Conservation (phyloP, 2,888 invertebrate genomes). For the Hermaeophaga mercurialis region DNA sequence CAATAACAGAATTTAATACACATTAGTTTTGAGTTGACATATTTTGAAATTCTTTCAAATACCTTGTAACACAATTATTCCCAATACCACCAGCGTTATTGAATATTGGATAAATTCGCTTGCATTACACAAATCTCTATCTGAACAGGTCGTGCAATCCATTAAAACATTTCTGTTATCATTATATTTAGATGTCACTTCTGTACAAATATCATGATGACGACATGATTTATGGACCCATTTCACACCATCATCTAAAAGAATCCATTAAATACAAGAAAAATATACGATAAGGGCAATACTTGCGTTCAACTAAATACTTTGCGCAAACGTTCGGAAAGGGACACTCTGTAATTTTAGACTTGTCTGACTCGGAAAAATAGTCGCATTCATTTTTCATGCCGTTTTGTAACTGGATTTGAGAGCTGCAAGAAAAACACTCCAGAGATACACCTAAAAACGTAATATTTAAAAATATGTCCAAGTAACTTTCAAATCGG, state of each 20-base stretch:
- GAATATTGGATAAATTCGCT: slow-evolving; percentile 7
- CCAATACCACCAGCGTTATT: background rate
- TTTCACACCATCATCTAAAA: slow-evolving; percentile 44
- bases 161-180: slow-evolving; percentile 40
- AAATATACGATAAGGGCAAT: background rate
- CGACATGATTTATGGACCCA: slow-evolving; percentile 47
- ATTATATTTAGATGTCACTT: slow-evolving; percentile 38
- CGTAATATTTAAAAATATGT: background rate
- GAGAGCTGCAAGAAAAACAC: slow-evolving; percentile 45
- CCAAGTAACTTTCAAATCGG: too few species aligned
- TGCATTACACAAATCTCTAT: slow-evolving; percentile 44
- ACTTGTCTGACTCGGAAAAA: slow-evolving; percentile 31
- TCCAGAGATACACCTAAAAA: slow-evolving; percentile 37
- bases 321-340: slow-evolving; percentile 46
- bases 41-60: too few species aligned
- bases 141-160: slow-evolving; percentile 45
- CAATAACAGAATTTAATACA: too few species aligned
- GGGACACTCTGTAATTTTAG: slow-evolving; percentile 38
- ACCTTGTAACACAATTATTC: too few species aligned
- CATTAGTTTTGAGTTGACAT: too few species aligned
- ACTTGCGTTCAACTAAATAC: slow-evolving; percentile 47
- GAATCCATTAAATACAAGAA: slow-evolving; percentile 7
- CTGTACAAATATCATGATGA: slow-evolving; percentile 41
- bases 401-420: slow-evolving; percentile 31
- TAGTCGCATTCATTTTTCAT: slow-evolving; percentile 39